A percentile compares a stretch with the other conserved stretches of the same genome.
These are phyloP conservation scores for Ramphastos sulfuratus DNA, from an alignment of 2,113 vertebrate genomes.

Conservation along the genomic window DNA sequence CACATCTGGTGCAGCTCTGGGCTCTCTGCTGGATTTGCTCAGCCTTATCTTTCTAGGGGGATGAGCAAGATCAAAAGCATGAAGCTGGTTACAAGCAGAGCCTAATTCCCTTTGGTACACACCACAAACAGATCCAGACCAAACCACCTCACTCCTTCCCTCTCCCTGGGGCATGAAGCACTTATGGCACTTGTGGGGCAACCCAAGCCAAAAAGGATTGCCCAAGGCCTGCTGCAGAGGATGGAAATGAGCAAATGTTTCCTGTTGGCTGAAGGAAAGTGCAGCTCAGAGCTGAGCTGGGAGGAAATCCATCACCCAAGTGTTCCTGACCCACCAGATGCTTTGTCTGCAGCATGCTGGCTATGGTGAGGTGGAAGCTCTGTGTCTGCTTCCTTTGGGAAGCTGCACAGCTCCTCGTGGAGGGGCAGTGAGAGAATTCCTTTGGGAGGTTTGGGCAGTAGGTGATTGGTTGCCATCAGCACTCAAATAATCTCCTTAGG, in stretches of 20 bases:
- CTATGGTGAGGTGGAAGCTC: neutral
- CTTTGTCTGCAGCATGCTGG: neutral
- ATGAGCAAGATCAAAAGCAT: constrained; percentile 49
- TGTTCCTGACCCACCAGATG: neutral
- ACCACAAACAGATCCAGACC: constrained; percentile 17
- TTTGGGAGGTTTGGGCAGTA: neutral
- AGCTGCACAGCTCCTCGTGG: neutral
- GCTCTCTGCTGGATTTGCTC: constrained; percentile 12
- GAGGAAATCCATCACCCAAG: neutral
- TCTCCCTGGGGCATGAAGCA: neutral
- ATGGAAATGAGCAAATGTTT: constrained; percentile 1
- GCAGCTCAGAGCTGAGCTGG: neutral
- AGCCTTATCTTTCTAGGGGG: constrained; percentile 29
- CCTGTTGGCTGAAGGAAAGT: neutral
- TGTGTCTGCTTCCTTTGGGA: neutral
- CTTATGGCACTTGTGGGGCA: neutral
- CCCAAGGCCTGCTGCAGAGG: neutral
- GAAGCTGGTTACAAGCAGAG: neutral
- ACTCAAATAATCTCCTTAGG: neutral
- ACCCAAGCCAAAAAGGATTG: neutral
- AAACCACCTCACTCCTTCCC: constrained; percentile 26
- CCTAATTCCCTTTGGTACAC: neutral
- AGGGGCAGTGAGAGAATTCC: neutral
- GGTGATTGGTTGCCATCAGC: neutral
- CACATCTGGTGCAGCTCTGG: constrained; percentile 4